phyloP scores from a whole-genome alignment of 2,113 vertebrate genomes.

The Corythornis vintsioides region DNA sequence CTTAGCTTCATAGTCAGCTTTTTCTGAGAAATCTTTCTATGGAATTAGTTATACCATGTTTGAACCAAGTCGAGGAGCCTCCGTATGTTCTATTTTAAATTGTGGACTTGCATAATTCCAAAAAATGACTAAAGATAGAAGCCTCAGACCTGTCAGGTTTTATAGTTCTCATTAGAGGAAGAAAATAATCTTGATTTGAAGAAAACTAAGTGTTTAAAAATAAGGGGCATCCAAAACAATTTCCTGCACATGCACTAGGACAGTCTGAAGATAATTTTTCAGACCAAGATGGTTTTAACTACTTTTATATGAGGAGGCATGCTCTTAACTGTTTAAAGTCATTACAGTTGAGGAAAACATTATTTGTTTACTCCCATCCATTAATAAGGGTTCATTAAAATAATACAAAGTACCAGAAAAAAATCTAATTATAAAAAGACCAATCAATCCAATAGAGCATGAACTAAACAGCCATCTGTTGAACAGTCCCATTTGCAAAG shows the following conservation, averaged over 20 bases:
- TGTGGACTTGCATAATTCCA: constrained; percentile 54
- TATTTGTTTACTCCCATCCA: constrained; percentile 32
- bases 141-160: constrained; percentile 39
- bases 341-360: constrained; percentile 5
- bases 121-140: constrained; percentile 48
- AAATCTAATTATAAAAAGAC: constrained; percentile 55
- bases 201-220: constrained; percentile 42
- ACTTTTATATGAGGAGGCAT: not conserved
- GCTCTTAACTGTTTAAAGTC: constrained; percentile 7
- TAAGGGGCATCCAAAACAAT: constrained; percentile 6
- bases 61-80: constrained; percentile 39
- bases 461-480: constrained; percentile 63
- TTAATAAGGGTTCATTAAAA: constrained; percentile 66
- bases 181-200: constrained; percentile 36
- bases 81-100: constrained; percentile 54
- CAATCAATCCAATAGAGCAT: constrained; percentile 51
- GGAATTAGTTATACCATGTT: constrained; percentile 68
- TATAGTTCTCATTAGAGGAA: constrained; percentile 48
- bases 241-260: not conserved
- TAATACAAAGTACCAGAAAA: constrained; percentile 60
- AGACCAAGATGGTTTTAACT: constrained; percentile 2
- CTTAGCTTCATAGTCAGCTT: constrained; percentile 50
- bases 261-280: not conserved
- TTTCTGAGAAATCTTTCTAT: constrained; percentile 49
- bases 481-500: constrained; percentile 28